Conservation (phyloP, 2,797 vertebrate genomes). For the Mycteria americana region DNA sequence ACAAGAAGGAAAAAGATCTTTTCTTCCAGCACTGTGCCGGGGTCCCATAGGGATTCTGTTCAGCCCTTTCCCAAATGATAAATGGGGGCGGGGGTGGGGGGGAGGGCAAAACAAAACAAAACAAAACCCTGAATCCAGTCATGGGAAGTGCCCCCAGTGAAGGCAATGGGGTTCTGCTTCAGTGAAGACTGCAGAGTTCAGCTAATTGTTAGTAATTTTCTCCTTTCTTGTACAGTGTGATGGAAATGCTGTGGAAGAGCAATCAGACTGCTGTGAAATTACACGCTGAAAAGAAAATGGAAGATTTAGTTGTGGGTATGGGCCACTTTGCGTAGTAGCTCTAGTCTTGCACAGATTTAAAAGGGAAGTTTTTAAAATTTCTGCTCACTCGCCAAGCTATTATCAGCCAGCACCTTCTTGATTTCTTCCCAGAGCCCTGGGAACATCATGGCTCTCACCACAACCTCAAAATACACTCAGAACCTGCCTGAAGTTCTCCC, state of each 20-base stretch:
- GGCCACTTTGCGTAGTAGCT: background rate
- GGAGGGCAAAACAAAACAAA: background rate
- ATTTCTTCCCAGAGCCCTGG: background rate
- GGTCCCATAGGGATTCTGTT: background rate
- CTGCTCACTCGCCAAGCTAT: background rate
- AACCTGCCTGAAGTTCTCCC: background rate
- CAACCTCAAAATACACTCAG: background rate
- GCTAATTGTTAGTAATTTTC: background rate
- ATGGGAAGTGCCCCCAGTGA: background rate
- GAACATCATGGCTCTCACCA: background rate
- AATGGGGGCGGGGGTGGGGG: rapidly evolving
- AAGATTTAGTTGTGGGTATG: background rate
- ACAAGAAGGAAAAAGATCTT: background rate
- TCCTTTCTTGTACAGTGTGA: background rate
- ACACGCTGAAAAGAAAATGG: background rate
- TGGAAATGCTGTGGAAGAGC: background rate
- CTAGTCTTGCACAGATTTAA: background rate
- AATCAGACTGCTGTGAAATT: slow-evolving; percentile 8
- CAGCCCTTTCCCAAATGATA: background rate
- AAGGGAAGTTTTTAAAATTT: background rate
- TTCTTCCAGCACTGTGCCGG: background rate
- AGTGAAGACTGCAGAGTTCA: background rate
- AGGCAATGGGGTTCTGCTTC: background rate
- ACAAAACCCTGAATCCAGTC: background rate
- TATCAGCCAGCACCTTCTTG: background rate